phyloP scores from a whole-genome alignment of 2,888 invertebrate genomes.

The Lampropteryx suffumata region DNA sequence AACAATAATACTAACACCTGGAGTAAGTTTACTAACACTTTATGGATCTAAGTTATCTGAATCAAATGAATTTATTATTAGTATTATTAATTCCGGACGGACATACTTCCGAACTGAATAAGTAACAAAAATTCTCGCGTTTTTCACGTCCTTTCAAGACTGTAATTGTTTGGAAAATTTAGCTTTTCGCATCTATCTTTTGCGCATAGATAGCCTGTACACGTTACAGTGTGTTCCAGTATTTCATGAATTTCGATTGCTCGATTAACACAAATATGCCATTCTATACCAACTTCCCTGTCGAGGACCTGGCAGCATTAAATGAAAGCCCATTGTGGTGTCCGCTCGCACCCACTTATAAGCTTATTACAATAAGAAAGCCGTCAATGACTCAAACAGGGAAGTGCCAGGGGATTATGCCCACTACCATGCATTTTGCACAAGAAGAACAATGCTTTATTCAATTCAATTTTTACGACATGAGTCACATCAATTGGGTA shows the following conservation, averaged over 20 bases:
- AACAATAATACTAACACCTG: too few species aligned
- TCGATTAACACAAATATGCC: conserved; percentile 23
- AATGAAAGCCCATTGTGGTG: conserved; percentile 42
- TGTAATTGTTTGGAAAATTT: too few species aligned
- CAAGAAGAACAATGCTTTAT: conserved; percentile 31
- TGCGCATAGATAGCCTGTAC: too few species aligned
- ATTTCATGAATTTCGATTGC: conserved; percentile 2
- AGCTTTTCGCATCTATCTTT: too few species aligned
- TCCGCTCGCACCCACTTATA: conserved; percentile 42
- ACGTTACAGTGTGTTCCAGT: neutral
- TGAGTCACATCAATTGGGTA: conserved; percentile 7
- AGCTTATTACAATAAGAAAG: conserved; percentile 55
- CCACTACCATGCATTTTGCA: neutral
- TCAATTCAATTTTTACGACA: conserved; percentile 26
- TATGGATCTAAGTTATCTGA: too few species aligned
- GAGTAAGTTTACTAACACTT: too few species aligned
- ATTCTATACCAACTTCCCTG: conserved; percentile 14
- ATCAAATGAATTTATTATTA: too few species aligned
- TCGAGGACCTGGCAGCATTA: conserved; percentile 22
- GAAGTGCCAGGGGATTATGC: conserved; percentile 38
- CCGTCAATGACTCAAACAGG: conserved; percentile 52
- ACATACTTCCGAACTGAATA: too few species aligned
- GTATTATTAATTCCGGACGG: too few species aligned
- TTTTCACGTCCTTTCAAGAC: too few species aligned
- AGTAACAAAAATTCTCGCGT: too few species aligned